Conservation (phyloP, 37 sponge, comb jelly and placozoan genomes). For the Mnemiopsis leidyi region DNA sequence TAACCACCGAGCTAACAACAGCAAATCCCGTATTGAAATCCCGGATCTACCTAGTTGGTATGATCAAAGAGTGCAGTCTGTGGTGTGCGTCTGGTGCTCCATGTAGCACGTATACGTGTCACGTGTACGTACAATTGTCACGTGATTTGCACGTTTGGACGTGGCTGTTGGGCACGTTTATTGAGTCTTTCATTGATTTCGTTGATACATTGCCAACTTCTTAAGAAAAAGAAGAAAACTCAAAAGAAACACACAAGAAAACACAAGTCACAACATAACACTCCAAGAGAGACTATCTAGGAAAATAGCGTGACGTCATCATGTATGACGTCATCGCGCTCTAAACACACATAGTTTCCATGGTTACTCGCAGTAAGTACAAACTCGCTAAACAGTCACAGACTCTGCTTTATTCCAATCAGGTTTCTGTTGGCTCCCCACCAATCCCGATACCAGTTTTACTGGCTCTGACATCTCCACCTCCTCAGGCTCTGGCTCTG, state of each 20-base stretch:
- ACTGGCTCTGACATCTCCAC: slow-evolving; percentile 26
- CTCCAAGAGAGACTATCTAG: background rate
- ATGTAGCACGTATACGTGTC: too few relatives aligned
- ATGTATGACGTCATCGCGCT: background rate
- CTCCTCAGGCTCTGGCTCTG: background rate
- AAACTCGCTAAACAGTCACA: background rate
- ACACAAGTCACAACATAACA: background rate
- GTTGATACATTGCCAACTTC: background rate
- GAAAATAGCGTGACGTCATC: background rate
- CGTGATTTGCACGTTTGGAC: background rate
- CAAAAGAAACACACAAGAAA: background rate
- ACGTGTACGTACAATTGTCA: background rate
- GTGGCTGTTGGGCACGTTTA: background rate
- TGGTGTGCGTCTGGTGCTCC: background rate
- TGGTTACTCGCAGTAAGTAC: background rate
- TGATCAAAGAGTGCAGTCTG: background rate
- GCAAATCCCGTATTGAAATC: background rate
- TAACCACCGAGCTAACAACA: background rate
- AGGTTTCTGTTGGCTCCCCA: background rate
- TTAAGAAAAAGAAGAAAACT: background rate
- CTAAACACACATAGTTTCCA: background rate
- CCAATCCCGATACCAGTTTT: background rate
- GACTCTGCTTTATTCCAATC: background rate
- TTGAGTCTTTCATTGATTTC: background rate
- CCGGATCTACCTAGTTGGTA: background rate